A percentile compares a stretch with the other conserved stretches of the same genome.
These are phyloP conservation scores for Papilio dardanus DNA, from an alignment of 1,140 invertebrate genomes.

Conservation along the genomic window DNA sequence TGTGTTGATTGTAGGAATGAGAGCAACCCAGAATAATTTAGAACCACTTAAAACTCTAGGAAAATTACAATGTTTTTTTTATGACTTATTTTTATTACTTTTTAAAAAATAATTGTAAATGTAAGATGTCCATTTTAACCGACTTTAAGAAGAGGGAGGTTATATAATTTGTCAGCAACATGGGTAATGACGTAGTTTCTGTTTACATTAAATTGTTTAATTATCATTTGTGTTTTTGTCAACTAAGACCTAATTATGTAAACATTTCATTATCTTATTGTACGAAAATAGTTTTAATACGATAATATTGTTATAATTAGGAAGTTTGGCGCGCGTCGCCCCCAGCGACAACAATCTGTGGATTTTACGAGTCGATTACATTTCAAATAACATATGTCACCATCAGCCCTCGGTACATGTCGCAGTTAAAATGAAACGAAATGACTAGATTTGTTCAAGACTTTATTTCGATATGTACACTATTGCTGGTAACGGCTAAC, in stretches of 20 bases:
- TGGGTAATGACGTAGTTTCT: background rate
- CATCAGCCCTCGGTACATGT: background rate
- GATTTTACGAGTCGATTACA: conserved; percentile 1
- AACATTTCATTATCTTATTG: background rate
- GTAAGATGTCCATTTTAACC: no score
- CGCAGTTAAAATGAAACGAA: background rate
- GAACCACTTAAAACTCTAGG: no score
- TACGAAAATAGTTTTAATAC: background rate
- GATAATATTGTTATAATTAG: background rate
- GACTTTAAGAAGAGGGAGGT: no score
- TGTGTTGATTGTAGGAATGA: no score
- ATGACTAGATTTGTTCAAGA: background rate
- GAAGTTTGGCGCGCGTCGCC: background rate
- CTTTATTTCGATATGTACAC: no score
- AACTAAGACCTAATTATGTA: background rate
- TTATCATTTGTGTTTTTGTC: background rate
- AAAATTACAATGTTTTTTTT: no score
- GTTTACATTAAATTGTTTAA: background rate
- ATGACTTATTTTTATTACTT: no score
- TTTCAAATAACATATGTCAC: background rate
- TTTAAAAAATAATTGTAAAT: no score
- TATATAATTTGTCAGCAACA: background rate
- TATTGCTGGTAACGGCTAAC: no score
- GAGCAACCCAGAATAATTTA: no score
- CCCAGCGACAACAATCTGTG: conserved; percentile 5